Evolutionary conservation across 2,888 invertebrate species (phyloP).

Genomic region (Capitulum mitella): DNA sequence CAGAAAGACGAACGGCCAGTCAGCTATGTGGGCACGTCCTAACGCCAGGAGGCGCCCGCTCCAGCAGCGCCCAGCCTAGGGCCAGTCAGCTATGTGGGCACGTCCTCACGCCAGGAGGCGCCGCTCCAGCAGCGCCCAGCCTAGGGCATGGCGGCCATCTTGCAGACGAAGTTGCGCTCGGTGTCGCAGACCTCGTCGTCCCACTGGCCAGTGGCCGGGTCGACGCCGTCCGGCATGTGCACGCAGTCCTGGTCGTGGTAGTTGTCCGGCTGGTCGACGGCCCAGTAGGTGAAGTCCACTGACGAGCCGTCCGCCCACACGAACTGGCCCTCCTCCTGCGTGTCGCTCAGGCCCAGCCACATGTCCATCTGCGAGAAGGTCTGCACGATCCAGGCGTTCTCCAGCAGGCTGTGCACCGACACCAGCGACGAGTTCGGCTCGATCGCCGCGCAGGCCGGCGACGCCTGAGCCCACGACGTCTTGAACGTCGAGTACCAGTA

Average conservation of each 20-base stretch:
- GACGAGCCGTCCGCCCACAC: background rate
- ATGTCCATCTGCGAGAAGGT: background rate
- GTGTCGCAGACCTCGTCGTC: background rate
- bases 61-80: background rate
- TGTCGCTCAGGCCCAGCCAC: background rate
- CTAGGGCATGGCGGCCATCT: background rate
- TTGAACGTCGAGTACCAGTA: no score
- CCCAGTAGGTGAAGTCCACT: background rate
- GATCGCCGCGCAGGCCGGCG: no score
- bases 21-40: no score
- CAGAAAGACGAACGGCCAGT: no score
- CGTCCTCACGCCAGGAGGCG: no score
- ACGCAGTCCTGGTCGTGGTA: background rate
- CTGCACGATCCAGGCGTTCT: background rate
- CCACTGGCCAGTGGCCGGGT: background rate
- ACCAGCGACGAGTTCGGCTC: background rate
- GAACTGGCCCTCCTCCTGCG: background rate
- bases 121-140: background rate
- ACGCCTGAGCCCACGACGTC: no score
- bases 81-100: no score
- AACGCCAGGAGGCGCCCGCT: no score
- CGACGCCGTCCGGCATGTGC: background rate
- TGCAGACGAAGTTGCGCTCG: background rate
- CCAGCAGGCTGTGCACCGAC: background rate
- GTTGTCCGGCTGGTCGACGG: background rate